Base-by-base conservation (phyloP, 23 tunicate genomes). In the Phallusia fumigata region DNA sequence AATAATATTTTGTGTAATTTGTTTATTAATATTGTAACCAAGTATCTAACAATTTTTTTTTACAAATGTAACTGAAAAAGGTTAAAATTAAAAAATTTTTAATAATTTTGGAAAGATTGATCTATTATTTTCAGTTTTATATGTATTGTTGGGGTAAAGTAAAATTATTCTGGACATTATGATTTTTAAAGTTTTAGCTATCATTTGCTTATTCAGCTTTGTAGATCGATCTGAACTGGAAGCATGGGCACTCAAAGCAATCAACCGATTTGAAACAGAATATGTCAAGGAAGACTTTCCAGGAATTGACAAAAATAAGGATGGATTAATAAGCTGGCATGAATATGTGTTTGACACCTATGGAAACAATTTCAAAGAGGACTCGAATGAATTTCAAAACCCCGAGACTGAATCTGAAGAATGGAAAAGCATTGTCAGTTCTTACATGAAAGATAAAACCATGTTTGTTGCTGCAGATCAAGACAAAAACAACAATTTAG, bases 381-480 rank as follows among this genome's bases (percentile, higher is more conserved):
- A 86, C 32, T 76, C 83, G 0, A 83, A 76, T 12, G 90, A 90
- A 0, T 86, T 81, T 34, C 53, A 35, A 0, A 58, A 80, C 36
- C 80, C 80, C 13, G 52, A 65, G 21, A 78, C 87, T 31, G 83
- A 78, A 34, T 40, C 82, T 1, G 78, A 77, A 6, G 96, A 87
- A 79, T 84, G 88, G 88, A 52, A 50, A 44, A 77, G 74, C 26
- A 79, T 84, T 35, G 85, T 81, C 33, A 33, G 52, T 11, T 45
- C 79, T 10, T 91, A 91, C 75, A 80, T 87, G 0, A 83, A 83
- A 24, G 91, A 91, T 11, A 87, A 79, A 47, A 53, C 36, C 26
- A 79, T 86, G 84, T 91, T 91, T 74, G 52, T 52, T 26, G 96
- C 85, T 0, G 88, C 91, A 19, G 96, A 91, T 83, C 65, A 33